These are phyloP conservation scores for Trachemys scripta DNA, from an alignment of 2,113 vertebrate species.

Conservation along the genomic window DNA sequence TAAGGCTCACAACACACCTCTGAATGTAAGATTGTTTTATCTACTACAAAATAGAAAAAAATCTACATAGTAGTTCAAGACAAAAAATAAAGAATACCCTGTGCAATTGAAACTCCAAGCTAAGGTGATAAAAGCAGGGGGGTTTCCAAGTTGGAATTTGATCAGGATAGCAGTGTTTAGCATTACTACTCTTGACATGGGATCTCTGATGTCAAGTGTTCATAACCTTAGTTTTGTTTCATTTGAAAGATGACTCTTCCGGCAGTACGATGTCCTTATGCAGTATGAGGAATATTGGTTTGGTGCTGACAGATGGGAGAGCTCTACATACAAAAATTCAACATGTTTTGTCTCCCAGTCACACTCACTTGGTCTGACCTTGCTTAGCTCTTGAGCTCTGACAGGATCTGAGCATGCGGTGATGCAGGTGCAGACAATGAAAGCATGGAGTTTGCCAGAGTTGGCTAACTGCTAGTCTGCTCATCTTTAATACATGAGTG, in stretches of 20 bases:
- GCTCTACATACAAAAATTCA: background rate
- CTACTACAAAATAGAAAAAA: background rate
- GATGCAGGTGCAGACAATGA: background rate
- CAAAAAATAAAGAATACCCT: background rate
- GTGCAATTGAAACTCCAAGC: background rate
- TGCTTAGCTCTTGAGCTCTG: background rate
- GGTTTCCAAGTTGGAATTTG: background rate
- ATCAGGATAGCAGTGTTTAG: background rate
- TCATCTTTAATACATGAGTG: conserved; percentile 36
- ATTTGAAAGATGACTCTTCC: background rate
- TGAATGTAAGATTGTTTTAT: background rate
- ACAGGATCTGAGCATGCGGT: background rate
- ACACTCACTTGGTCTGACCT: background rate
- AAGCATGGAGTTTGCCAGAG: conserved; percentile 16
- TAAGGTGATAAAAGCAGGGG: background rate
- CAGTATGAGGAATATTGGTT: background rate
- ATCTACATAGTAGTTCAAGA: background rate
- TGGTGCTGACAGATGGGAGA: background rate
- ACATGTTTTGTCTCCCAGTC: background rate
- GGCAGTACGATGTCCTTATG: background rate
- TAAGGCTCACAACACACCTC: background rate
- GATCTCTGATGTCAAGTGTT: background rate
- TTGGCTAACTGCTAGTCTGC: conserved; percentile 16
- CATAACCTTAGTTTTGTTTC: background rate
- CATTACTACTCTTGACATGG: background rate